Conservation (phyloP, 2,113 vertebrate species). For the Myotis yumanensis region DNA sequence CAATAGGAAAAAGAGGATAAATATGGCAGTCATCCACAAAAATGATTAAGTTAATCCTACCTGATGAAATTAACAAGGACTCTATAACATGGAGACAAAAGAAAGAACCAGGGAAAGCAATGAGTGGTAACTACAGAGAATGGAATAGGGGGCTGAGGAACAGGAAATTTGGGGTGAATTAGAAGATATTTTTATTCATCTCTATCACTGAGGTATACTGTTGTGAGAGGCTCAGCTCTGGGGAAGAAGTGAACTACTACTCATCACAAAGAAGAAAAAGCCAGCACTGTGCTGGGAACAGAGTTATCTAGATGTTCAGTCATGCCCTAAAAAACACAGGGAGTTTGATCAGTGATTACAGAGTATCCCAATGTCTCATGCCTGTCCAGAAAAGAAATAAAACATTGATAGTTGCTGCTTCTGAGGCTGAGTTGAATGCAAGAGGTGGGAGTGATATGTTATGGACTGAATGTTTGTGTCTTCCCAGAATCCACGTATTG, state of each 20-base stretch:
- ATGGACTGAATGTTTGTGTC: background rate
- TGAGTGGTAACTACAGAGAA: background rate
- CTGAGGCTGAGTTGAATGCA: background rate
- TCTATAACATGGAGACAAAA: constrained; percentile 36
- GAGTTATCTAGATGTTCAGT: background rate
- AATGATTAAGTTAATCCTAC: constrained; percentile 60
- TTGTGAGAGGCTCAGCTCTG: background rate
- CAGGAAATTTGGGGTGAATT: background rate
- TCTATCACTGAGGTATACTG: background rate
- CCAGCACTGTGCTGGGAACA: background rate
- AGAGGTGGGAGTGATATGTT: background rate
- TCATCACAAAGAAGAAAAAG: background rate
- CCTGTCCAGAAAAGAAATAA: background rate
- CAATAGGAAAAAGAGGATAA: constrained; percentile 52
- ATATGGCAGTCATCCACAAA: constrained; percentile 51
- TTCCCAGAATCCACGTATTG: background rate
- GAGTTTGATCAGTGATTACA: background rate
- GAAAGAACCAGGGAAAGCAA: constrained; percentile 3
- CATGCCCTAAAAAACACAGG: background rate
- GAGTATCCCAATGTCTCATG: background rate
- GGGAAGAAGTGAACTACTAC: background rate
- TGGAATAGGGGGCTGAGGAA: background rate
- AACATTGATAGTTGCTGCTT: background rate
- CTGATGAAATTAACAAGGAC: constrained; percentile 29
- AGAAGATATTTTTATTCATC: background rate